Percentiles rank a stretch among this genome's conserved stretches.
Conservation (phyloP, 2,113 vertebrate genomes). For the Marmota flaviventris region DNA sequence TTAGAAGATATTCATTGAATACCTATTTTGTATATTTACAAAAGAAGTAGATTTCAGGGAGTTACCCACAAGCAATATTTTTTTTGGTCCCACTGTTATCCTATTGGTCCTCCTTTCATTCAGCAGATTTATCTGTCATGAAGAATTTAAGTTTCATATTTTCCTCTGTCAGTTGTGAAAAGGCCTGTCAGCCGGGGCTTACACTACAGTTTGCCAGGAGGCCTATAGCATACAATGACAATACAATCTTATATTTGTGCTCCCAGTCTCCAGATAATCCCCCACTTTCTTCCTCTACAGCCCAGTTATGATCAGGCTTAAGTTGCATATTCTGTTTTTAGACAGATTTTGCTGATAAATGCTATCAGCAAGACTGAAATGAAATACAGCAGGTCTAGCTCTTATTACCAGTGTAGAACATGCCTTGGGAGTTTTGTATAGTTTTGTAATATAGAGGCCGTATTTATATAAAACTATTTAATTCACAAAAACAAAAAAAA, state of each 20-base stretch:
- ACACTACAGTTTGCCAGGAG: constrained; percentile 95
- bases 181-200: constrained; percentile 98
- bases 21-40: constrained; percentile 81
- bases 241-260: constrained; percentile 96
- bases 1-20: constrained; percentile 82
- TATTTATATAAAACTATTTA: constrained; percentile 84
- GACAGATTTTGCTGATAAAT: constrained; percentile 99
- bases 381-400: constrained; percentile 94
- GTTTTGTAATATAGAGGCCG: constrained; percentile 72
- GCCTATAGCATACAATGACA: constrained; percentile 93
- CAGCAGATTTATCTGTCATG: constrained; percentile 96
- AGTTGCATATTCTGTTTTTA: constrained; percentile 98
- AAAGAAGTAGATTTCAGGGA: constrained; percentile 82
- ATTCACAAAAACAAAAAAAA: constrained; percentile 83
- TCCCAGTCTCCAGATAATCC: constrained; percentile 94
- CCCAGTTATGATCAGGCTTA: constrained; percentile 96
- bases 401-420: constrained; percentile 88
- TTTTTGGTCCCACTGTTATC: constrained; percentile 77
- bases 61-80: constrained; percentile 24
- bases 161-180: constrained; percentile 96
- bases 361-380: constrained; percentile 98
- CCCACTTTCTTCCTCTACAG: constrained; percentile 91
- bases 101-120: constrained; percentile 90
- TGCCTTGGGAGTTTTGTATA: constrained; percentile 80
- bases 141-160: constrained; percentile 99